A percentile compares a stretch with the other conserved stretches of the same genome.
Conservation (phyloP, 2,888 invertebrate genomes). For the Leptinotarsa tumamoca region DNA sequence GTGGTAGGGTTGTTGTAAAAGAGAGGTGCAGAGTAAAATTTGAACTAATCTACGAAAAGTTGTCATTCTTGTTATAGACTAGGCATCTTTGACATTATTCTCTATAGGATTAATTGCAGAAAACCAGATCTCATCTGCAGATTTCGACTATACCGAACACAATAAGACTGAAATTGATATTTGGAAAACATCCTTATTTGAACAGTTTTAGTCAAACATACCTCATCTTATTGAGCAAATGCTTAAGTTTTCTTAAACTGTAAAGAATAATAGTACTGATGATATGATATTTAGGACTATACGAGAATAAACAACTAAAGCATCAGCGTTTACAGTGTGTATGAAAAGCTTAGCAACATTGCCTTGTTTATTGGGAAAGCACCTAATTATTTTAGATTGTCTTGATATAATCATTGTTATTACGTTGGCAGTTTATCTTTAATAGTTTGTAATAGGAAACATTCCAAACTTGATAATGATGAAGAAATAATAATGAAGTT, state of each 20-base stretch:
- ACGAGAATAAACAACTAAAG: neutral
- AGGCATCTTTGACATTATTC: neutral
- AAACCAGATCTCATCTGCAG: no score
- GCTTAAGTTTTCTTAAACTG: no score
- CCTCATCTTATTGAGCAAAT: no score
- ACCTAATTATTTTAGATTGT: no score
- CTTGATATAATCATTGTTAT: neutral
- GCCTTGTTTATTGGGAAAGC: neutral
- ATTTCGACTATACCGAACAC: neutral
- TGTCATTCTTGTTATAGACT: neutral
- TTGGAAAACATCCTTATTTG: neutral
- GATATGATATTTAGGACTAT: neutral
- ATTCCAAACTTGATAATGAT: neutral
- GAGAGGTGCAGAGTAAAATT: conserved; percentile 25
- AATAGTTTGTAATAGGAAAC: neutral
- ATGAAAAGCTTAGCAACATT: conserved; percentile 1
- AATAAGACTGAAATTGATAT: neutral
- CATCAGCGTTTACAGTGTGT: neutral
- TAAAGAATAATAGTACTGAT: neutral
- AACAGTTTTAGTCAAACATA: neutral
- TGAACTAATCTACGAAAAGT: conserved; percentile 1
- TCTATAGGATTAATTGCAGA: no score
- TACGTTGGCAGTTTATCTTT: neutral
- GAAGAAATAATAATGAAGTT: neutral
- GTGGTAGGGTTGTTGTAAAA: conserved; percentile 44